Base-by-base conservation (phyloP, 1,140 invertebrate genomes). In the Chrysoperla carnea region DNA sequence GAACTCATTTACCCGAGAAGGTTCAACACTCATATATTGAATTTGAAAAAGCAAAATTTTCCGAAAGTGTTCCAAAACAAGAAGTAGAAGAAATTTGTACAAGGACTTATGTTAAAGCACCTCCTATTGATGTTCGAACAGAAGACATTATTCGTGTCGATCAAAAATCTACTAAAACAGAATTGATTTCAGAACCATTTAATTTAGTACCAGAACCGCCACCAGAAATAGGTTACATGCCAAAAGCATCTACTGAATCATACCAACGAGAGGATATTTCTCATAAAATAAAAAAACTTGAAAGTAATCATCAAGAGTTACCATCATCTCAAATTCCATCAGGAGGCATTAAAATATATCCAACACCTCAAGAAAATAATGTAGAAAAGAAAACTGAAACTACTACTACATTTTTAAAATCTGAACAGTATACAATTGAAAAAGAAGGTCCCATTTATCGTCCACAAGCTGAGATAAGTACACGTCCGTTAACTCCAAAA, bases 161-260 rank as follows among this genome's bases (percentile, higher is more conserved):
- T 11, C n/a, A 11, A 12, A 11, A 9, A 11, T 33, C 31, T 33
- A 4, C 31, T 4, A 12, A 33, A 33, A 11, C 31, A 33, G 8
- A 33, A 4, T 11, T 45, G 31, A 42, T 50, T 37, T 48, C 58
- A 11, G 48, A 56, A 37, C 67, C 70, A 46, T 67, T 79, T 35
- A 69, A 69, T 54, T 48, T 81, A 0, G 65, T 72, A 42, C 79
- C 78, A 1, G 80, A 78, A 54, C 73, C 78, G 17, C 77, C 78
- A 8, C 76, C 78, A n/a, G 73, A 81, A 60, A 77, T 81, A 13
- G 72, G 71, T 31, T 81, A 68, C 47, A 69, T 70, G 27, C 70
- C 76, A 3, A 76, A 74, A 50, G 48, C 57, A 0, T 64, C 65
- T 11, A 59, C 60, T 8, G 43, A 55, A 28, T 55, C 15, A 36